These are phyloP conservation scores for Clavelina lepadiformis DNA, from an alignment of 23 tunicate species.

Conservation along the genomic window DNA sequence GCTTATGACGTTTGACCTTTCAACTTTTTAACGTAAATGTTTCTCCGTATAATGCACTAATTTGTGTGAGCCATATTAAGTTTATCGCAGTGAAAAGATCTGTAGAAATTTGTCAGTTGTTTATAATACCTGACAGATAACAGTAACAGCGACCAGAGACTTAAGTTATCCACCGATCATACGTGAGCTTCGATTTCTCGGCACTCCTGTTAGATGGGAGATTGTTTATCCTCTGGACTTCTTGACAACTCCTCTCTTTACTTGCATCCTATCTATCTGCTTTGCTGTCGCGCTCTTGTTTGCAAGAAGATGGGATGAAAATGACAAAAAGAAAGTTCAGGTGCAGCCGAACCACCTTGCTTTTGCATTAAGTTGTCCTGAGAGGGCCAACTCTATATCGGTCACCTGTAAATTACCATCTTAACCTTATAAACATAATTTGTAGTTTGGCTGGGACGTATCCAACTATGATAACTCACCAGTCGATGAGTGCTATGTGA, in stretches of 20 bases:
- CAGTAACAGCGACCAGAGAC: slow-evolving; percentile 20
- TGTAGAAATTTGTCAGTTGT: too few relatives aligned
- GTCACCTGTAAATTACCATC: too few relatives aligned
- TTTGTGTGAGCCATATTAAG: too few relatives aligned
- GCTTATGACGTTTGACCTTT: neutral
- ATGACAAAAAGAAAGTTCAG: slow-evolving; percentile 11
- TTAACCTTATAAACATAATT: too few relatives aligned
- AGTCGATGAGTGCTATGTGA: slow-evolving; percentile 5
- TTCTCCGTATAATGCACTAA: too few relatives aligned
- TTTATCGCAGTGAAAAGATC: too few relatives aligned
- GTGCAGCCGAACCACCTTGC: neutral
- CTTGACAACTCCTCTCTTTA: slow-evolving; percentile 14
- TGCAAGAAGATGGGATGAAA: slow-evolving; percentile 8
- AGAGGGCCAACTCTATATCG: too few relatives aligned
- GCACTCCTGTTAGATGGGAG: slow-evolving; percentile 23
- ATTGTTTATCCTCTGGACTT: slow-evolving; percentile 42
- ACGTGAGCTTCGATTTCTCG: slow-evolving; percentile 32
- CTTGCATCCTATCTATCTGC: neutral
- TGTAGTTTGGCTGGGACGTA: slow-evolving; percentile 3
- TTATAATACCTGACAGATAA: too few relatives aligned
- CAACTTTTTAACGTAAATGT: too few relatives aligned
- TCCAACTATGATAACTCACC: neutral
- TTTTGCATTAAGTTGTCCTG: too few relatives aligned
- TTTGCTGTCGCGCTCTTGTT: neutral
- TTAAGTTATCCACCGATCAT: slow-evolving; percentile 21